phyloP scores from a whole-genome alignment of 2,888 invertebrate species.

The Molorchus minor region DNA sequence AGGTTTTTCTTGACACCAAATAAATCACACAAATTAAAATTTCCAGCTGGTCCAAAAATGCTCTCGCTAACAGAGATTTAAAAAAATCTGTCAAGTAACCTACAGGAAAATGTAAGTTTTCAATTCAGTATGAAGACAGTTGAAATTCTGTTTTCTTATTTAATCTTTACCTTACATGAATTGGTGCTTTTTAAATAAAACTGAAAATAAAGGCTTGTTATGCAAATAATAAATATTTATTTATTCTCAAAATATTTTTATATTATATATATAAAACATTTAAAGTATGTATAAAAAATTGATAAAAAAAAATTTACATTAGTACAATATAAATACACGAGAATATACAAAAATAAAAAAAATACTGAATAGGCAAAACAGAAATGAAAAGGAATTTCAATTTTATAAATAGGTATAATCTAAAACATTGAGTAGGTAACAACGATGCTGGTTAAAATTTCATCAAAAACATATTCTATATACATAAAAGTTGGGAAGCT shows the following conservation, averaged over 20 bases:
- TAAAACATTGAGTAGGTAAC: conserved; percentile 12
- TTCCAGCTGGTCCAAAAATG: too few relatives aligned
- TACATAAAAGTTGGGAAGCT: conserved; percentile 11
- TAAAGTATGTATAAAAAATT: conserved; percentile 4
- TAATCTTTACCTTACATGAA: too few relatives aligned
- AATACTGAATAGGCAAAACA: conserved; percentile 17
- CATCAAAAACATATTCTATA: conserved; percentile 3
- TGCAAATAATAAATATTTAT: not conserved
- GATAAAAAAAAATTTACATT: not conserved
- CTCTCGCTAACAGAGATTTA: too few relatives aligned
- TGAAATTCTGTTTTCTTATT: too few relatives aligned
- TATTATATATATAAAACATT: conserved; percentile 13
- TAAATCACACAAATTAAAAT: too few relatives aligned
- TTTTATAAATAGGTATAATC: not conserved
- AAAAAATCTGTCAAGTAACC: too few relatives aligned
- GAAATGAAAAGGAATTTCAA: not conserved
- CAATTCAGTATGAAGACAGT: too few relatives aligned
- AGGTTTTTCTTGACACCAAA: too few relatives aligned
- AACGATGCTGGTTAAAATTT: not conserved
- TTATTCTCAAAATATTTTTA: conserved; percentile 13
- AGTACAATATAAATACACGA: not conserved
- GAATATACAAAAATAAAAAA: conserved; percentile 10
- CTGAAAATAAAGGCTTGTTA: too few relatives aligned
- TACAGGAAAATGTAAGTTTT: too few relatives aligned
- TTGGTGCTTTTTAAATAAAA: too few relatives aligned